Evolutionary conservation across 2,888 invertebrate species (phyloP), one percentile per base, ranked within the genome.

Genomic region (Zaprionus obscuricornis): DNA sequence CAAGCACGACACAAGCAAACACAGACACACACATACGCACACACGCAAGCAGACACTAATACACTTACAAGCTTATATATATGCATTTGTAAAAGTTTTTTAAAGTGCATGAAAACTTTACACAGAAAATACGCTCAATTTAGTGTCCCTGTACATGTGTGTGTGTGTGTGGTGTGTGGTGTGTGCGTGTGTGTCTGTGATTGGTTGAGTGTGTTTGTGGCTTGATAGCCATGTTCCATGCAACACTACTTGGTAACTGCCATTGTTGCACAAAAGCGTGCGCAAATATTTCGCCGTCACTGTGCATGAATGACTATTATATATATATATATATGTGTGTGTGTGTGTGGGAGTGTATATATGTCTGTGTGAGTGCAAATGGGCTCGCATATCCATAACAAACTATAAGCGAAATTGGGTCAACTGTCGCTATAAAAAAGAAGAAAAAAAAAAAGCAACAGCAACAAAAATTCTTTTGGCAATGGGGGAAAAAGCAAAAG

Each of bases 41-140:
- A 10, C 5, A 33, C 2, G 5, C n/a, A 26, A 10, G 7, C 26
- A 34, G 13, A 34, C 26, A 36, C 11, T 42, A 11, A n/a, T 22
- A 39, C 26, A 40, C 31, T 11, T 31, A n/a, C n/a, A n/a, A n/a
- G n/a, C n/a, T n/a, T n/a, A n/a, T n/a, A n/a, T n/a, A n/a, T n/a
- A 31, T 33, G 42, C 22, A 29, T 14, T 17, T n/a, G 36, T n/a
- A 31, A 20, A 17, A 11, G 16, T 10, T n/a, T 39, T 49, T 66
- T 64, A 40, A 64, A 45, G 66, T 45, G 47, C 52, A 59, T 4
- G 42, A 49, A 51, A 58, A 50, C 26, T 51, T 54, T 50, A 1
- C 49, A 16, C 49, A 52, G 20, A 24, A 71, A 74, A 42, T 52
- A 20, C 46, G 51, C 57, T 59, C 72, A 56, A 66, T 75, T 83